A percentile compares a stretch with the other conserved stretches of the same genome.
Conservation (phyloP, 2,888 invertebrate species). For the Drosophila leonis region DNA sequence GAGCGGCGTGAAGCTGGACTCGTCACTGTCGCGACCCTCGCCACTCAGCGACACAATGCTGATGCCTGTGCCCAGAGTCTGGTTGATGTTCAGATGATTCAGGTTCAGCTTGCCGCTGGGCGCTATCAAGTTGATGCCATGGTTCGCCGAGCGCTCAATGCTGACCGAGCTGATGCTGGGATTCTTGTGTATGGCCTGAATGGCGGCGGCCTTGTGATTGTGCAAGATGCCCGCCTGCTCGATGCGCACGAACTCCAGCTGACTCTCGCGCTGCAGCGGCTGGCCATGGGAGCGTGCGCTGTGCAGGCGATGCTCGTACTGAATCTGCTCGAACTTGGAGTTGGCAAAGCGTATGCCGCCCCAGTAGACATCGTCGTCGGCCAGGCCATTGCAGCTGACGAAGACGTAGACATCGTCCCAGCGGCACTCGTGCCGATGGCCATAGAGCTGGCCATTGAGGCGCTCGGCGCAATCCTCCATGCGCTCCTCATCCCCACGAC, state of each 20-base stretch:
- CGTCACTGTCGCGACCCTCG: slow-evolving; percentile 94
- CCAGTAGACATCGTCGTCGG: slow-evolving; percentile 92
- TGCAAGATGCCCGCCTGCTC: slow-evolving; percentile 97
- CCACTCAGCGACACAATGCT: slow-evolving; percentile 96
- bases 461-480: slow-evolving; percentile 95
- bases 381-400: slow-evolving; percentile 92
- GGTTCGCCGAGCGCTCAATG: slow-evolving; percentile 93
- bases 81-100: slow-evolving; percentile 90
- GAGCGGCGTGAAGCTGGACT: slow-evolving; percentile 95
- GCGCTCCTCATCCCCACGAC: slow-evolving; percentile 90
- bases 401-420: slow-evolving; percentile 97
- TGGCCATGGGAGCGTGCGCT: slow-evolving; percentile 92
- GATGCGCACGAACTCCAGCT: slow-evolving; percentile 92
- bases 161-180: slow-evolving; percentile 93
- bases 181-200: slow-evolving; percentile 95
- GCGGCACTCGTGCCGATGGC: slow-evolving; percentile 93
- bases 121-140: slow-evolving; percentile 96
- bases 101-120: slow-evolving; percentile 93
- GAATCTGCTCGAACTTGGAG: slow-evolving; percentile 94
- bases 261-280: slow-evolving; percentile 90
- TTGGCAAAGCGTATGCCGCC: slow-evolving; percentile 97
- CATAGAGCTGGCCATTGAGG: slow-evolving; percentile 95
- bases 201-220: slow-evolving; percentile 96
- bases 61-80: slow-evolving; percentile 95
- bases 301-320: slow-evolving; percentile 93